These are phyloP conservation scores for Electrona antarctica DNA, from an alignment of 2,113 vertebrate species.

Conservation along the genomic window DNA sequence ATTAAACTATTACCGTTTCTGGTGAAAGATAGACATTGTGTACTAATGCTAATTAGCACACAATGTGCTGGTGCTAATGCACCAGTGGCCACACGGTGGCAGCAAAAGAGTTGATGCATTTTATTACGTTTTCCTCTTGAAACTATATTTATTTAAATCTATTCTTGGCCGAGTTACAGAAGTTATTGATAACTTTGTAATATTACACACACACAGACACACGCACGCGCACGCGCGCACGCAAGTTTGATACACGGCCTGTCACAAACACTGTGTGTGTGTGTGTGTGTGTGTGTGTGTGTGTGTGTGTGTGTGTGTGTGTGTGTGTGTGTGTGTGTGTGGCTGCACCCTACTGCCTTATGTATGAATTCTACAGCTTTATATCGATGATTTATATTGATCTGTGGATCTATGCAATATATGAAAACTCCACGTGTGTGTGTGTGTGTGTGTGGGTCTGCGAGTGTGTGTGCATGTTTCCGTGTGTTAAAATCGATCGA, in stretches of 20 bases:
- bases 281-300: constrained; percentile 6
- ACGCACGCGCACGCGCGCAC: neutral
- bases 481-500: neutral
- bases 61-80: too few species aligned
- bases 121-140: too few species aligned
- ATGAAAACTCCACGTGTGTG: constrained; percentile 18
- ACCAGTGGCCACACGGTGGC: too few species aligned
- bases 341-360: neutral
- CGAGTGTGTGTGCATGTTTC: constrained; percentile 1
- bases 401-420: neutral
- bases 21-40: too few species aligned
- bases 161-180: neutral
- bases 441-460: neutral
- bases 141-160: too few species aligned
- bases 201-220: rapidly evolving
- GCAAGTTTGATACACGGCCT: neutral
- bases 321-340: constrained; percentile 3
- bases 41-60: too few species aligned
- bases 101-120: too few species aligned
- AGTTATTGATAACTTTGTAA: too few species aligned
- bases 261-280: constrained; percentile 6
- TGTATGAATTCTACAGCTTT: constrained; percentile 25
- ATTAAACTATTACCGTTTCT: too few species aligned
- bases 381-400: neutral
- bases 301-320: constrained; percentile 7